These are phyloP conservation scores for Engystomops pustulosus DNA, from an alignment of 2,113 vertebrate genomes.

Conservation along the genomic window DNA sequence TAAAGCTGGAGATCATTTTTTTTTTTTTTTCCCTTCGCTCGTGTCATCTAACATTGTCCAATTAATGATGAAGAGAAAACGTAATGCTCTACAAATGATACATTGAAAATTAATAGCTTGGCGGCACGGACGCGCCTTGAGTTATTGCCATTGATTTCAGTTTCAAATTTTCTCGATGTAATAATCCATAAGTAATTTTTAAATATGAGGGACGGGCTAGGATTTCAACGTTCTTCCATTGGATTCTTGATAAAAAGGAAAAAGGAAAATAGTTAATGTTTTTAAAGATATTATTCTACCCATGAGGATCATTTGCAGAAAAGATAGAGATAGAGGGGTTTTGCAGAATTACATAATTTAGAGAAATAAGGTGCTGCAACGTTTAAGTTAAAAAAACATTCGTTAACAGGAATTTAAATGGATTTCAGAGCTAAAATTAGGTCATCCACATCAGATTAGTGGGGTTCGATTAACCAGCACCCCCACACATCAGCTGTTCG, in stretches of 20 bases:
- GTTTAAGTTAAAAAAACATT: too few species aligned
- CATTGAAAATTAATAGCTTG: conserved; percentile 72
- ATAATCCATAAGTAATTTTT: conserved; percentile 60
- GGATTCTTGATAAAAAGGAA: not conserved
- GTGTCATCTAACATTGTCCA: conserved; percentile 68
- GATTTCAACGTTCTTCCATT: conserved; percentile 13
- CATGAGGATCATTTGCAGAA: not conserved
- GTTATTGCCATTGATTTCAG: conserved; percentile 62
- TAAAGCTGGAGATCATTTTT: conserved; percentile 71
- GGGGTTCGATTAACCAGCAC: too few species aligned
- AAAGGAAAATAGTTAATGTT: not conserved
- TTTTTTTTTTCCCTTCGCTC: conserved; percentile 63
- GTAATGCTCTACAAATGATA: conserved; percentile 62
- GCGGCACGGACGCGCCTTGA: conserved; percentile 57
- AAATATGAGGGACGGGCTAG: conserved; percentile 14
- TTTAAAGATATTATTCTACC: not conserved
- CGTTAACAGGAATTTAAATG: too few species aligned
- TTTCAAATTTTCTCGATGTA: conserved; percentile 61
- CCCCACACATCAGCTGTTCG: too few species aligned
- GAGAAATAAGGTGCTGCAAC: too few species aligned
- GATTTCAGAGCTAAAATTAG: too few species aligned
- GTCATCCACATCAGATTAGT: too few species aligned
- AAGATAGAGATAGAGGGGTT: not conserved
- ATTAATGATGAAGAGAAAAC: conserved; percentile 67
- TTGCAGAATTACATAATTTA: not conserved